Evolutionary conservation across 2,797 vertebrate genomes (phyloP).

Genomic region (Allobates femoralis): DNA sequence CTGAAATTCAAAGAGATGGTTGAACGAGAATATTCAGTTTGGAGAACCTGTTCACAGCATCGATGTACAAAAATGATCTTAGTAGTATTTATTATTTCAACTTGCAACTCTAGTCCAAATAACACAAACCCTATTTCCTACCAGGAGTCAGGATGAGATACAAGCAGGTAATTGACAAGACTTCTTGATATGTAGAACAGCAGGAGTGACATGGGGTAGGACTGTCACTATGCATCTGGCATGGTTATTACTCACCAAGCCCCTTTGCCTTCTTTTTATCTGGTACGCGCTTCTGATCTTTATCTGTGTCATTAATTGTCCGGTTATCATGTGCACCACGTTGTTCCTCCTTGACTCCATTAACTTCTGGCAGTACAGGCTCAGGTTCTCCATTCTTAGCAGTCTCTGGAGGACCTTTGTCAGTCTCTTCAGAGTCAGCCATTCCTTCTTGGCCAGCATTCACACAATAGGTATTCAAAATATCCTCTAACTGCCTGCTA

Average conservation of each 20-base stretch:
- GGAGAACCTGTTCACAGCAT: not conserved
- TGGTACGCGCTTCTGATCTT: constrained; percentile 87
- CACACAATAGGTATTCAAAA: constrained; percentile 92
- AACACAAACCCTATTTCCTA: too few relatives aligned
- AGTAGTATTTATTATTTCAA: too few relatives aligned
- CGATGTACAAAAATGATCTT: not conserved
- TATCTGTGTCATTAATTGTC: constrained; percentile 77
- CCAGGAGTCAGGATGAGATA: too few relatives aligned
- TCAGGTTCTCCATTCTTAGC: constrained; percentile 80
- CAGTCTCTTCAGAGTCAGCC: constrained; percentile 73
- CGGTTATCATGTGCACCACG: constrained; percentile 77
- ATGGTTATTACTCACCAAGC: constrained; percentile 79
- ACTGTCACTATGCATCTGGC: not conserved
- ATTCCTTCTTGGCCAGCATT: constrained; percentile 77
- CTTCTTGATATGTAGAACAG: too few relatives aligned
- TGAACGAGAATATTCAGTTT: not conserved
- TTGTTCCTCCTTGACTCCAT: constrained; percentile 82
- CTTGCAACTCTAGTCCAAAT: too few relatives aligned
- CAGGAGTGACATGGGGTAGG: too few relatives aligned
- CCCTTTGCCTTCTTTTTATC: constrained; percentile 97
- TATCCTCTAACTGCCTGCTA: constrained; percentile 93
- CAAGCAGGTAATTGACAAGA: too few relatives aligned
- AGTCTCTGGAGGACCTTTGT: constrained; percentile 72
- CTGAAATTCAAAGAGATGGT: constrained; percentile 67
- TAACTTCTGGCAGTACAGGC: constrained; percentile 78